phyloP scores from a whole-genome alignment of 1,140 invertebrate species.

The Lepidurus couesii region DNA sequence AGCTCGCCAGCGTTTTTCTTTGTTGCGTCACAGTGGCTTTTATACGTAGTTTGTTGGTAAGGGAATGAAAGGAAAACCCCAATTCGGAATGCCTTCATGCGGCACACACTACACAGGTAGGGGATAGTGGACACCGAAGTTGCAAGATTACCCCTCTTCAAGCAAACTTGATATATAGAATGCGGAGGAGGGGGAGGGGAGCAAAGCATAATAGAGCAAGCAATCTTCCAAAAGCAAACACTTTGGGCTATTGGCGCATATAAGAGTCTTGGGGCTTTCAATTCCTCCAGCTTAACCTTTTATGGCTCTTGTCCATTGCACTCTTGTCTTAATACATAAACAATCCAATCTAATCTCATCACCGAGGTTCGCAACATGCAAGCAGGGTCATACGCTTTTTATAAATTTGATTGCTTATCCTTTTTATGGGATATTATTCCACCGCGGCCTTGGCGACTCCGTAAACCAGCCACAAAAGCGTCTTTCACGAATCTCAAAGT shows the following conservation, averaged over 20 bases:
- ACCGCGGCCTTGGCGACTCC: background rate
- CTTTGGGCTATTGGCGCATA: background rate
- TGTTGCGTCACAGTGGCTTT: background rate
- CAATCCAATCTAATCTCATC: background rate
- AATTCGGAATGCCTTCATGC: background rate
- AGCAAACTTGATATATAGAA: background rate
- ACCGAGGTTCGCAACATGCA: background rate
- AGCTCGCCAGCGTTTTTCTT: background rate
- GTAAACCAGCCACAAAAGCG: background rate
- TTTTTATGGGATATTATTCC: background rate
- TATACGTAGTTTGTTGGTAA: background rate
- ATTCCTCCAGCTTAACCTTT: background rate
- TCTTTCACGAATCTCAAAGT: background rate
- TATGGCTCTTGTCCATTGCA: background rate
- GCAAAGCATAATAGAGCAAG: background rate
- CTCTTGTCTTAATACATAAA: background rate
- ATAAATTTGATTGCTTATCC: background rate
- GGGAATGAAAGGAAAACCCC: background rate
- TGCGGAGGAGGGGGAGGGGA: background rate
- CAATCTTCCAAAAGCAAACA: conserved; percentile 1
- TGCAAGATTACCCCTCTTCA: background rate
- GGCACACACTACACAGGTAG: background rate
- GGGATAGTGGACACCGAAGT: background rate
- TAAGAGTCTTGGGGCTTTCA: background rate
- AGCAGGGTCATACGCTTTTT: background rate